phyloP scores from a whole-genome alignment of 2,113 vertebrate species.

The Rhadina sibilatrix region DNA sequence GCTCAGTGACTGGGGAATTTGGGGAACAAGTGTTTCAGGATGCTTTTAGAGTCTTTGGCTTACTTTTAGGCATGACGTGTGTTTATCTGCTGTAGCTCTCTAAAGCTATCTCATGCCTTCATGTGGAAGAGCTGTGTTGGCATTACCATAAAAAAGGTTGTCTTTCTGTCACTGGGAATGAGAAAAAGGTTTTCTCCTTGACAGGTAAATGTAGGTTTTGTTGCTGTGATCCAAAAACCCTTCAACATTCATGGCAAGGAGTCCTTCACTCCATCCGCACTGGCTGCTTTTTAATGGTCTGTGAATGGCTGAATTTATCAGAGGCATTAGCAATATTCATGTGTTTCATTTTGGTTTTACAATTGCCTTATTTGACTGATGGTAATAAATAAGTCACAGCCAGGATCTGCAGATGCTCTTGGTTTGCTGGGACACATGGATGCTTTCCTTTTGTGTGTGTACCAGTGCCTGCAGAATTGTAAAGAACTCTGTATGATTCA shows the following conservation, averaged over 20 bases:
- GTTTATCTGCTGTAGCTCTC: not conserved
- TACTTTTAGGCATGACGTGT: not conserved
- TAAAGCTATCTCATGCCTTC: not conserved
- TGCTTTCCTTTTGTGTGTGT: not conserved
- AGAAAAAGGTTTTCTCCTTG: not conserved
- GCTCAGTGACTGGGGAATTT: not conserved
- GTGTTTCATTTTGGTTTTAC: not conserved
- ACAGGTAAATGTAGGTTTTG: not conserved
- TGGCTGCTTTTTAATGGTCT: not conserved
- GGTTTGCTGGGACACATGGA: not conserved
- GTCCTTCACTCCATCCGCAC: not conserved
- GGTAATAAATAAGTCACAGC: accelerated
- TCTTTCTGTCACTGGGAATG: not conserved
- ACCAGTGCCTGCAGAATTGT: not conserved
- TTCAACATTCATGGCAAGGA: not conserved
- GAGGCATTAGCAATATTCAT: not conserved
- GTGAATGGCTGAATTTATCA: not conserved
- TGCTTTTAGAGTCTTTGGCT: not conserved
- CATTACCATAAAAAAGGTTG: not conserved
- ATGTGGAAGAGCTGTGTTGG: not conserved
- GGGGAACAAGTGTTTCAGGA: not conserved
- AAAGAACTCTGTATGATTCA: not conserved
- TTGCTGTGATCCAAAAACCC: not conserved
- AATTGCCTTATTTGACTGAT: not conserved
- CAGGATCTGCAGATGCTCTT: not conserved